Base-by-base conservation (phyloP, 92 coral and sea anemone genomes). In the Epizoanthus stellaris region DNA sequence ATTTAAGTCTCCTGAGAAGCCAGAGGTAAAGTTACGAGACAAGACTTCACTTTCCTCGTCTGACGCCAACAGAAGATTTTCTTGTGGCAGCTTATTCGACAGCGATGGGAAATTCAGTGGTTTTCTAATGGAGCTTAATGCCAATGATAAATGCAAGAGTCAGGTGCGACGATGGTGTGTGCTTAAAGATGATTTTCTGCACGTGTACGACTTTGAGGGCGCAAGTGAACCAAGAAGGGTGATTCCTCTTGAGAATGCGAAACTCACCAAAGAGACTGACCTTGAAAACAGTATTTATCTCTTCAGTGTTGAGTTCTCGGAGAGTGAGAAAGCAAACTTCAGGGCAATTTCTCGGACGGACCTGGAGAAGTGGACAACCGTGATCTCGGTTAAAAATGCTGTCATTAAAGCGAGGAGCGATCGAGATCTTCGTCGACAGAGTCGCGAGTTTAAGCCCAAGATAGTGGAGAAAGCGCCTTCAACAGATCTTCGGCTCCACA, bases 161-260 rank as follows among this genome's bases (percentile, higher is more conserved):
- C 95, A 95, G 75, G 98, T 97, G 63, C 91, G 98, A 2, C 86
- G 98, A 4, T 97, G 99, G 99, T 97, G 99, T 52, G 95, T 93
- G 1, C 87, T 95, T 23, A 75, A 79, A 61, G 95, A 97, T 81
- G 93, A 95, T 21, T 63, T 34, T 43, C 84, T 97, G 58, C 84
- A 67, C 57, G 88, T 92, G 23, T 97, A 87, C 66, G 98, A 93
- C 7, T 92, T 93, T 63, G 95, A 92, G 70, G 88, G 91, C 3
- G 53, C 84, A 9, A 89, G 87, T n/a, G 70, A 88, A 10, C 91
- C 93, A 19, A 10, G 87, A 42, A 93, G 88, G 30, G 64, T 84
- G 2, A 81, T 97, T 49, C 93, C 91, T 25, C 73, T 97, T 0
- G 83, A 81, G 52, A 77, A 91, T 63, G 93, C 88, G 60, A 80